These are phyloP conservation scores for Drosophila diplacantha DNA, from an alignment of 2,888 invertebrate genomes.

Conservation along the genomic window DNA sequence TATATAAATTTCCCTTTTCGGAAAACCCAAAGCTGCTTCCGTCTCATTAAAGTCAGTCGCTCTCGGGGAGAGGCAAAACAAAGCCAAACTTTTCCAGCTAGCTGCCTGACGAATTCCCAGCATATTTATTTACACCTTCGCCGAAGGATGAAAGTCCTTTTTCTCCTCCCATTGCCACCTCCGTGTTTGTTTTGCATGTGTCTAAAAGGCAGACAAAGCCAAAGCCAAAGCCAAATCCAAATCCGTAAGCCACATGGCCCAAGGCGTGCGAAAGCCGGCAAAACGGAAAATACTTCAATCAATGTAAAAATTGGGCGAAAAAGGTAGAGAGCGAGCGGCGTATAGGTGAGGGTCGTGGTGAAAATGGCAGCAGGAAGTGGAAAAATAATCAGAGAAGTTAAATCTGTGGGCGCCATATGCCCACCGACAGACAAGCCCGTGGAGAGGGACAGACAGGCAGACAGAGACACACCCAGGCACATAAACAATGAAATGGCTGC, in stretches of 20 bases:
- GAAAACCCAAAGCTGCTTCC: conserved; percentile 63
- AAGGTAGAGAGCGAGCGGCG: conserved; percentile 23
- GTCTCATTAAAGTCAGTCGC: conserved; percentile 68
- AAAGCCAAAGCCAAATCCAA: conserved; percentile 37
- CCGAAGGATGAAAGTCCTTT: conserved; percentile 30
- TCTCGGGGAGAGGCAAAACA: conserved; percentile 20
- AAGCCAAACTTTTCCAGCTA: conserved; percentile 33
- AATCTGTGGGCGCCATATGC: conserved; percentile 62
- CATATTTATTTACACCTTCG: conserved; percentile 71
- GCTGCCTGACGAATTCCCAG: conserved; percentile 61
- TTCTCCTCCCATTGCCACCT: background rate
- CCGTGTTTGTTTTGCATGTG: conserved; percentile 63
- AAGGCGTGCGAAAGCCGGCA: conserved; percentile 61
- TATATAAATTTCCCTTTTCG: conserved; percentile 20
- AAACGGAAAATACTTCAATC: conserved; percentile 71
- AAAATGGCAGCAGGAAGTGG: conserved; percentile 49
- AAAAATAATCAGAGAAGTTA: conserved; percentile 68
- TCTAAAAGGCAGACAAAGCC: conserved; percentile 60
- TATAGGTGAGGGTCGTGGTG: conserved; percentile 13
- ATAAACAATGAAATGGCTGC: conserved; percentile 60
- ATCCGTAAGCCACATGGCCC: conserved; percentile 64
- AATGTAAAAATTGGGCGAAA: conserved; percentile 60
- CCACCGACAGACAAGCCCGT: conserved; percentile 30
- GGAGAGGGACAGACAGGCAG: conserved; percentile 16
- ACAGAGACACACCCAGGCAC: conserved; percentile 44